Evolutionary conservation across 1,140 invertebrate genomes (phyloP), one percentile per base, ranked within the genome.

Genomic region (Centruroides vittatus): DNA sequence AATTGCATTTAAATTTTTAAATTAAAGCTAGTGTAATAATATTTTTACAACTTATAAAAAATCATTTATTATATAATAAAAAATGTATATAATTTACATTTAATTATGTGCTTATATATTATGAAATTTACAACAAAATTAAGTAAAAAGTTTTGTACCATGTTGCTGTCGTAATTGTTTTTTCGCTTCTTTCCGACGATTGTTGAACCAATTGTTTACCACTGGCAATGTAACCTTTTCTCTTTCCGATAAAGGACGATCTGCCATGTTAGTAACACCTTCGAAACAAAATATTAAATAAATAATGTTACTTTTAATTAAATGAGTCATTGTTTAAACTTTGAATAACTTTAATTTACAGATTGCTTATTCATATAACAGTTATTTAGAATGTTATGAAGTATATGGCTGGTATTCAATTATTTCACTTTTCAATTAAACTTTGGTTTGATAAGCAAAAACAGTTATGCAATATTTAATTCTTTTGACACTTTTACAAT

Each of bases 181-280:
- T 63, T 75, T 75, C 23, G 73, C 66, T 62, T 75, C 73, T 67
- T 76, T 76, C 51, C 75, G 65, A 23, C 73, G 67, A 61, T 76
- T 76, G 41, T 73, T 73, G 67, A 76, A 76, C 75, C 75, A 75
- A 66, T 75, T 74, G 8, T 71, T 70, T 12, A 76, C 70, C 46
- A 73, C 73, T 35, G 73, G 71, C 41, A 70, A 61, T 5, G 71
- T 74, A 12, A 76, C 73, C 51, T 66, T 68, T 57, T 75, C 73
- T 48, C 68, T 70, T 50, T 74, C 72, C 11, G 67, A 63, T 52
- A 75, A 56, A n/a, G 62, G 65, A 53, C 68, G 66, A 60, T 67
- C 70, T 68, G 47, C 66, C 67, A 66, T 63, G 10, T 58, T 41
- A 8, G 41, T 41, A 6, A 41, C 41, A 41, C 67, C 47, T 51